Conservation (phyloP, 1,140 invertebrate genomes). For the Coenobita brevimanus region DNA sequence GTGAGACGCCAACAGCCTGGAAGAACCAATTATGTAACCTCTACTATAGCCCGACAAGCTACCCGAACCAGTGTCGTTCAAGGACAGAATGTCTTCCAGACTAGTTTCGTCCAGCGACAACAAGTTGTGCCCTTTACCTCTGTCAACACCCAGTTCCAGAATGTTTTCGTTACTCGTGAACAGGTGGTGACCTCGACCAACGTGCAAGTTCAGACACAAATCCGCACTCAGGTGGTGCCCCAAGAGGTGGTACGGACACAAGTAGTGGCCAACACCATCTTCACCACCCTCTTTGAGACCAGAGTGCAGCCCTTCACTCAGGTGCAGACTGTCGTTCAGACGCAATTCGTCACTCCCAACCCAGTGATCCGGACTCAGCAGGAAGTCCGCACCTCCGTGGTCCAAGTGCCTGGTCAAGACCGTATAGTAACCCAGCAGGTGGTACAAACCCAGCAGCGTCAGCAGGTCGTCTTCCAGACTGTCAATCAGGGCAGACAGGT, state of each 20-base stretch:
- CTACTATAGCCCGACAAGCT: slow-evolving; percentile 30
- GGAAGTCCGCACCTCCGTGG: slow-evolving; percentile 47
- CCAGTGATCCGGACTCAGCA: slow-evolving; percentile 38
- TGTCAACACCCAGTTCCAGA: slow-evolving; percentile 51
- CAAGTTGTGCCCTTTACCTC: slow-evolving; percentile 52
- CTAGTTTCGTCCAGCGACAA: slow-evolving; percentile 45
- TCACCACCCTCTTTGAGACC: slow-evolving; percentile 43
- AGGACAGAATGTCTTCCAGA: slow-evolving; percentile 27
- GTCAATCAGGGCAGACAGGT: slow-evolving; percentile 52
- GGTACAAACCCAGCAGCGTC: slow-evolving; percentile 50
- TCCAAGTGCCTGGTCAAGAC: slow-evolving; percentile 46
- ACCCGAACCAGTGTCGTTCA: slow-evolving; percentile 24
- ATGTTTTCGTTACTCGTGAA: slow-evolving; percentile 33
- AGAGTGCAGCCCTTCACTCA: slow-evolving; percentile 59
- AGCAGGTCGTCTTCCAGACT: slow-evolving; percentile 51
- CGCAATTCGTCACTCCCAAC: slow-evolving; percentile 42
- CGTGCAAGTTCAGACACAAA: slow-evolving; percentile 44
- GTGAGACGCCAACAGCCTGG: slow-evolving; percentile 38
- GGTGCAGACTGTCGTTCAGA: slow-evolving; percentile 53
- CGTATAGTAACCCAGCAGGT: slow-evolving; percentile 46
- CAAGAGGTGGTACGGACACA: slow-evolving; percentile 57
- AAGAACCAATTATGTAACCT: slow-evolving; percentile 42
- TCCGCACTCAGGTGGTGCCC: slow-evolving; percentile 51
- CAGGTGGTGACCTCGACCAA: slow-evolving; percentile 62
- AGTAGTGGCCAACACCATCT: slow-evolving; percentile 44